These are phyloP conservation scores for Pleuronectes platessa DNA, from an alignment of 2,113 vertebrate genomes.

Conservation along the genomic window DNA sequence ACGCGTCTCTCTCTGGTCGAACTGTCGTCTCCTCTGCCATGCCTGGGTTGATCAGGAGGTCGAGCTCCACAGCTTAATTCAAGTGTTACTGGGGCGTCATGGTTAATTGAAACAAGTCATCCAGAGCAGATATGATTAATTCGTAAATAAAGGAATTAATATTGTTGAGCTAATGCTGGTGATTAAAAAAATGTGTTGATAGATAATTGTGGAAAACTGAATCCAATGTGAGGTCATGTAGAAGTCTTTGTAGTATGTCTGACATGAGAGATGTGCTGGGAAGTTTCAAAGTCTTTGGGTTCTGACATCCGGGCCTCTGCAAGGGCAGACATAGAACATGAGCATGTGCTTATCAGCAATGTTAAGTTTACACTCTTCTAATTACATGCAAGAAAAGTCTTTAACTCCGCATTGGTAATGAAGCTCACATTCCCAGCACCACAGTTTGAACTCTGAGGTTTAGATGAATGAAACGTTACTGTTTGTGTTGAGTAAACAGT, in stretches of 20 bases:
- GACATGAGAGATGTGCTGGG: too few species aligned
- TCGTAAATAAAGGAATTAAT: background rate
- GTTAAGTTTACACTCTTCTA: background rate
- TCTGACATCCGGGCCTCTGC: background rate
- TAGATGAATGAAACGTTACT: background rate
- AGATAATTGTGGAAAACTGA: background rate
- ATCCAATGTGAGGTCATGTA: background rate
- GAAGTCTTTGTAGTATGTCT: too few species aligned
- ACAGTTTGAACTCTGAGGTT: background rate
- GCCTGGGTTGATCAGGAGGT: conserved; percentile 21
- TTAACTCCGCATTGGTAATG: background rate
- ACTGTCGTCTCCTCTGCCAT: conserved; percentile 32
- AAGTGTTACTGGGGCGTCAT: background rate
- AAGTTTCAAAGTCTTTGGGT: conserved; percentile 1
- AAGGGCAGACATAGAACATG: background rate
- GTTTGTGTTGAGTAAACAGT: background rate
- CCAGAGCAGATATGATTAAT: background rate
- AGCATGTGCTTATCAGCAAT: conserved; percentile 5
- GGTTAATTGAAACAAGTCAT: background rate
- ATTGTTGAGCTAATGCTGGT: background rate
- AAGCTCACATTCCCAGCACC: background rate
- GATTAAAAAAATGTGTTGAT: background rate
- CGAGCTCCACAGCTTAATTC: background rate
- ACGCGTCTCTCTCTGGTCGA: conserved; percentile 24
- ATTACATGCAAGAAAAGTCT: background rate